Evolutionary conservation across 2,888 invertebrate genomes (phyloP), one percentile per base, ranked within the genome.

Genomic region (Ptilodon capucinus): DNA sequence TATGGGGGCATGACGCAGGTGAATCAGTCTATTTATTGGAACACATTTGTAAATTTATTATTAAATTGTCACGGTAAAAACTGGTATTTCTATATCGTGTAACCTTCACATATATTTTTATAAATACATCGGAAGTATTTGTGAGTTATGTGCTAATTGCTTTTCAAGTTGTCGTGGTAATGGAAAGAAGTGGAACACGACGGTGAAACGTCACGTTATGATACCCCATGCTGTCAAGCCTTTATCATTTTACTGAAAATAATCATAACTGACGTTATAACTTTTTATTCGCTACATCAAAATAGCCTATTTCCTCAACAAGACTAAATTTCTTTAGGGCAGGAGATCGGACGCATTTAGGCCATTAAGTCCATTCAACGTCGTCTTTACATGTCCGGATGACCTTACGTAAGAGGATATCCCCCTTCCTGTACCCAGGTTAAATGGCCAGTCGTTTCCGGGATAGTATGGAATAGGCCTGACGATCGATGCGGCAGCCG

Each of bases 401-500:
- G 38, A 36, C 44, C 61, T 46, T 42, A 17, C 17, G 44, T 46
- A 28, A 28, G 34, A 51, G 49, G 51, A 47, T 35, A 7, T 43
- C 46, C 36, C 42, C 43, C 44, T 43, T 57, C 44, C 48, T 21
- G 34, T 35, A 46, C 43, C 51, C 47, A 49, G 54, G 55, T 48
- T 59, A n/a, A 56, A 64, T 43, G 55, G 54, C 32, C 53, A 45
- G 40, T 56, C 46, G 48, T 47, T 59, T 60, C 64, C 68, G 61
- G 73, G 71, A 66, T 63, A 40, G 51, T 44, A 51, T 53, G 64
- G 71, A 66, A 71, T 68, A 62, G 70, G 63, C 58, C 56, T 48
- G 51, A 45, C 68, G 76, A 80, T 81, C 81, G 79, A 81, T 81
- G 74, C 65, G 56, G 45, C 42, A 57, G 61, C 68, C 81, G 82